Evolutionary conservation across 2,888 invertebrate species (phyloP).

Genomic region (Thymelicus sylvestris): DNA sequence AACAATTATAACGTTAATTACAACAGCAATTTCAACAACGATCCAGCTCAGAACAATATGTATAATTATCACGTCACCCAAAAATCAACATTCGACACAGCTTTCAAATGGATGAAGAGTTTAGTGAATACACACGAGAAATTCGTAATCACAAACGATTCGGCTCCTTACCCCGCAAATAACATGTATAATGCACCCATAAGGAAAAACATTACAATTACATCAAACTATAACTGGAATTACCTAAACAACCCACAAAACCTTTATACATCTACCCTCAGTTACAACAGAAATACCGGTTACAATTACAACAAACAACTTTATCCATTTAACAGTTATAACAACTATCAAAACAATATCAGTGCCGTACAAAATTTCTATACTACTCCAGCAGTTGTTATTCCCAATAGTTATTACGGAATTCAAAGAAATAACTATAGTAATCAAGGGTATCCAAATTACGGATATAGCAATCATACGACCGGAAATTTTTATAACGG

Average conservation of each 20-base stretch:
- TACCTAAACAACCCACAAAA: background rate
- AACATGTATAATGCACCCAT: background rate
- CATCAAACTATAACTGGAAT: constrained; percentile 4
- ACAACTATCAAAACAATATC: background rate
- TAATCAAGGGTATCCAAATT: background rate
- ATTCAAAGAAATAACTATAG: background rate
- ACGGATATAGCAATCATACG: background rate
- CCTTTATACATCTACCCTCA: background rate
- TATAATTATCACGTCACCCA: constrained; percentile 17
- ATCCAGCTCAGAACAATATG: background rate
- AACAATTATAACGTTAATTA: background rate
- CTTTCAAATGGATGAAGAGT: constrained; percentile 7
- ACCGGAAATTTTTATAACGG: background rate
- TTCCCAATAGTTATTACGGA: background rate
- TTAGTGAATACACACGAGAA: constrained; percentile 19
- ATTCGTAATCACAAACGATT: constrained; percentile 7
- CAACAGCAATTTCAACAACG: background rate
- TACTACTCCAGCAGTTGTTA: background rate
- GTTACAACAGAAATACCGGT: background rate
- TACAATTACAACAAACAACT: background rate
- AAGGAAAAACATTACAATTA: background rate
- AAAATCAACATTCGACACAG: constrained; percentile 5
- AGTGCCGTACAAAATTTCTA: background rate
- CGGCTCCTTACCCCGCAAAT: background rate
- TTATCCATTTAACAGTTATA: background rate